A percentile compares a stretch with the other conserved stretches of the same genome.
phyloP scores from a whole-genome alignment of 1,140 invertebrate genomes.

The Neodiprion fabricii region DNA sequence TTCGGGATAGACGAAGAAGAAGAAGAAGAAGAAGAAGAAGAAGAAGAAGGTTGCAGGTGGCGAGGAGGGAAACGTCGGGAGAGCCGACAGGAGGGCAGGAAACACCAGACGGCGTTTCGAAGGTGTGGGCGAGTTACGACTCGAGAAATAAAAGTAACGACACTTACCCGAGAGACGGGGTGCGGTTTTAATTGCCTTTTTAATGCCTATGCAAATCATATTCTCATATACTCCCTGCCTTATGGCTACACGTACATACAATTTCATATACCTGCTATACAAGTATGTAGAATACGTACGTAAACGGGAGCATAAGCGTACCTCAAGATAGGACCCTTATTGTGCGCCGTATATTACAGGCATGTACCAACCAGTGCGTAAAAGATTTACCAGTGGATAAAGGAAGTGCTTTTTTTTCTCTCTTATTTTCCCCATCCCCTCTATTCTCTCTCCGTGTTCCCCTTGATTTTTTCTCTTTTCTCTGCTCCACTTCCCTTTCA shows the following conservation, averaged over 20 bases:
- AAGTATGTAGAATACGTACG: too few species aligned
- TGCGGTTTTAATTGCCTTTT: constrained; percentile 47
- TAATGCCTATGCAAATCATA: constrained; percentile 48
- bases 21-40: neutral
- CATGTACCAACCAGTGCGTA: constrained; percentile 25
- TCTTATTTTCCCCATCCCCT: too few species aligned
- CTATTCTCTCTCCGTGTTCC: too few species aligned
- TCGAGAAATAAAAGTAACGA: constrained; percentile 29
- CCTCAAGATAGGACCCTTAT: too few species aligned
- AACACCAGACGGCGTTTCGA: neutral
- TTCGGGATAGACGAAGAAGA: neutral
- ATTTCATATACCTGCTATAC: too few species aligned
- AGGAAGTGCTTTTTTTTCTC: constrained; percentile 16
- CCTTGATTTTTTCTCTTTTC: too few species aligned
- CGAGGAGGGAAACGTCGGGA: neutral
- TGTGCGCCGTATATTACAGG: too few species aligned
- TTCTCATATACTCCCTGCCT: constrained; percentile 15
- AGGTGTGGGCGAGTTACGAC: neutral
- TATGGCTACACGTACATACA: too few species aligned
- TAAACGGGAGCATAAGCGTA: too few species aligned
- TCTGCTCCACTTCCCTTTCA: too few species aligned
- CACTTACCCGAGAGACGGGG: constrained; percentile 16
- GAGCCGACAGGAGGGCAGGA: neutral
- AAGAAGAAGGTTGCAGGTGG: neutral
- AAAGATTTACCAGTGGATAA: constrained; percentile 48